A percentile compares a stretch with the other conserved stretches of the same genome.
phyloP scores from a whole-genome alignment of 2,797 vertebrate species.

The Myotis daubentonii region DNA sequence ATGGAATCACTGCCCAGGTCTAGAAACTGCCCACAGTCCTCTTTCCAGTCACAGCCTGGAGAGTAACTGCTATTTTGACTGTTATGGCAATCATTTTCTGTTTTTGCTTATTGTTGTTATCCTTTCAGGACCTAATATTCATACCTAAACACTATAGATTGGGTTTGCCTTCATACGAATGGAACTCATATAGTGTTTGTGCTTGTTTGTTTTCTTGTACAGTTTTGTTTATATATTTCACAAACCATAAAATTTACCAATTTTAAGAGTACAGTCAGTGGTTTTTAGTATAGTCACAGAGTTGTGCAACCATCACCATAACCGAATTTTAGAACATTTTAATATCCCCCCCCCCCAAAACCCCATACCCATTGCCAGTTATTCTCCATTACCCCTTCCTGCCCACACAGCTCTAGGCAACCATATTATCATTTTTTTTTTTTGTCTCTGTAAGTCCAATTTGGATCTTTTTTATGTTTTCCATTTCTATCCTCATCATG shows the following conservation, averaged over 20 bases:
- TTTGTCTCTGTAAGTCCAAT: not conserved
- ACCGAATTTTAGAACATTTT: slow-evolving; percentile 6
- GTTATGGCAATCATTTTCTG: not conserved
- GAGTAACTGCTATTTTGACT: not conserved
- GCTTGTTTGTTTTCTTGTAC: not conserved
- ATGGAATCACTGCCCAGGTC: not conserved
- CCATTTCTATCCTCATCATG: not conserved
- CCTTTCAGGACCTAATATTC: not conserved
- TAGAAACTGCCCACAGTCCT: not conserved
- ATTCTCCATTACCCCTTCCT: not conserved
- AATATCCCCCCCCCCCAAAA: not conserved
- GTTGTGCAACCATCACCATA: not conserved
- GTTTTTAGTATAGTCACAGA: not conserved
- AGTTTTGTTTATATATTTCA: slow-evolving; percentile 13
- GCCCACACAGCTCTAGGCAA: not conserved
- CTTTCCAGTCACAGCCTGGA: not conserved
- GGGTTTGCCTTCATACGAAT: not conserved
- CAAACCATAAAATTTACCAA: not conserved
- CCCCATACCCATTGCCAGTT: not conserved
- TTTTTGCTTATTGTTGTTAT: not conserved
- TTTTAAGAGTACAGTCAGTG: not conserved
- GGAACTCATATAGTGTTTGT: not conserved
- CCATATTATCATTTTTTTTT: not conserved
- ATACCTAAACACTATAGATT: not conserved
- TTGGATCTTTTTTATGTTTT: not conserved